Conservation (phyloP, 2,888 invertebrate genomes). For the Stenodema calcarata region DNA sequence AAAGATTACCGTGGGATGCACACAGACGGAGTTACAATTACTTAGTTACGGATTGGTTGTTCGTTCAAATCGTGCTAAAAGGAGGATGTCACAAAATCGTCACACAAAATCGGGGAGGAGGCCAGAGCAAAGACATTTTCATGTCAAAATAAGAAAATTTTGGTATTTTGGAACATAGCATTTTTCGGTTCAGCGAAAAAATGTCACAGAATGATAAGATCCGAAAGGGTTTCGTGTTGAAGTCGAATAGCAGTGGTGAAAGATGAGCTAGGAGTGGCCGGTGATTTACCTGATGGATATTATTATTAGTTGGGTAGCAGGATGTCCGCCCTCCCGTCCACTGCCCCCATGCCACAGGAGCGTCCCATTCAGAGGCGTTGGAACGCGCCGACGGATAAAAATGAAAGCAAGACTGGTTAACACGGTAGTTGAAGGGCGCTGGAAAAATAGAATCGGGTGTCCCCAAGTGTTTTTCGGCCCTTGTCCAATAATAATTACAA, state of each 20-base stretch:
- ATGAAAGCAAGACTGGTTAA: neutral
- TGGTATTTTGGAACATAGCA: too few species aligned
- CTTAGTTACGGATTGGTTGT: too few species aligned
- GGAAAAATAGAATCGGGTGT: neutral
- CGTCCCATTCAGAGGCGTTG: neutral
- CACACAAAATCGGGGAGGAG: too few species aligned
- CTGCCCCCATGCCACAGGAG: neutral
- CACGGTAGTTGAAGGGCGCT: neutral
- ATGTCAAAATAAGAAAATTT: too few species aligned
- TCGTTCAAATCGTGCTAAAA: too few species aligned
- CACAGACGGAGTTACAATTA: too few species aligned
- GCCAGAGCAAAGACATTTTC: too few species aligned
- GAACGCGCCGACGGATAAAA: neutral
- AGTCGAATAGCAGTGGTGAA: neutral
- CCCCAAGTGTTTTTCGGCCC: slow-evolving; percentile 5
- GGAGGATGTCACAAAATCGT: too few species aligned
- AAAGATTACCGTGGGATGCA: too few species aligned
- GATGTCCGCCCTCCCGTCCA: slow-evolving; percentile 23
- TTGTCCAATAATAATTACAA: slow-evolving; percentile 18
- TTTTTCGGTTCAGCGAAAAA: too few species aligned
- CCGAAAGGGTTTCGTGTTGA: neutral
- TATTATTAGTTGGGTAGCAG: slow-evolving; percentile 23
- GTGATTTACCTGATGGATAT: slow-evolving; percentile 40
- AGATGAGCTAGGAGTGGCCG: neutral
- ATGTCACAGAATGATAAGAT: too few species aligned